Evolutionary conservation across 1,140 invertebrate genomes (phyloP), one percentile per base, ranked within the genome.

Genomic region (Harpegnathos saltator): DNA sequence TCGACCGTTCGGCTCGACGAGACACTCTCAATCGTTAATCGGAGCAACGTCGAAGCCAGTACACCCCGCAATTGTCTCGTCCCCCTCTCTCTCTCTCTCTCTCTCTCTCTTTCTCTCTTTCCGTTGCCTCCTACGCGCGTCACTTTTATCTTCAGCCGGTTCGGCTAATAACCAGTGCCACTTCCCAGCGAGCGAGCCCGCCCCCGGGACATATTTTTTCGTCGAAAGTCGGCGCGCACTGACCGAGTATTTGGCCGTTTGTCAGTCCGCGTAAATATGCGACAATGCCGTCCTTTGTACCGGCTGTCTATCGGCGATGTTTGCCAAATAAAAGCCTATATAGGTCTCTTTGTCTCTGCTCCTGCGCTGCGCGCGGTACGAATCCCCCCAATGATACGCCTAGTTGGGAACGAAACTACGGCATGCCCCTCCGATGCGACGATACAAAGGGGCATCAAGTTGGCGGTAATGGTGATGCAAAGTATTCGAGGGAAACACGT

Each of bases 271-370:
- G 87, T 89, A 89, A 89, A 88, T 89, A 89, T 87, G 86, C 84
- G 80, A 89, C 87, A 89, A 89, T 89, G 84, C 86, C 78, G 69
- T 80, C 87, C 86, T 89, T 89, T 89, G 88, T 89, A 69, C 73
- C 29, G 81, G 62, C 77, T 87, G 87, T 86, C 84, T 86, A 89
- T 88, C 87, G 78, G 73, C 88, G 83, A 88, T 89, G 88, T 89
- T 89, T 89, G 85, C 78, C 88, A 89, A 89, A 89, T 89, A 89
- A 89, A 89, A 89, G 87, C 88, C 87, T 87, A 89, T 89, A 87
- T 85, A 82, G 33, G 48, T 80, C 87, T 89, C 87, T 89, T 89
- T 89, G 87, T 89, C 87, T 89, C 85, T 87, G 83, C 85, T 82
- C 72, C 59, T 85, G 63, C 72, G 63, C 54, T 77, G 71, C 38